A percentile compares a stretch with the other conserved stretches of the same genome.
These are phyloP conservation scores for Dendropsophus ebraccatus DNA, from an alignment of 2,113 vertebrate genomes.

Conservation along the genomic window DNA sequence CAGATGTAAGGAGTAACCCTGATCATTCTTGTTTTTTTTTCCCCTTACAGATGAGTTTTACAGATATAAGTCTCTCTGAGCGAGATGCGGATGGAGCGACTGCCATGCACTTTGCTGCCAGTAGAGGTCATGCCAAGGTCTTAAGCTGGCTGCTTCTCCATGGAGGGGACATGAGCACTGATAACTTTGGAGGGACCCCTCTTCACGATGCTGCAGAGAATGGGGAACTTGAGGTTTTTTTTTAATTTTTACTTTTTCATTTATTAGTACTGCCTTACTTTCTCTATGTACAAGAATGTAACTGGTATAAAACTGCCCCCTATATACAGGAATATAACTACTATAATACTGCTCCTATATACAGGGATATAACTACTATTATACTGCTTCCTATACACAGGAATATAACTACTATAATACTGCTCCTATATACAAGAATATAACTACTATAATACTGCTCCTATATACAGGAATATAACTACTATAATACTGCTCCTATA, in stretches of 20 bases:
- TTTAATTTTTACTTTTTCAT: not conserved
- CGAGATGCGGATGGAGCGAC: constrained; percentile 88
- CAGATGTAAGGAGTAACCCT: too few species aligned
- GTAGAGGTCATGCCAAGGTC: constrained; percentile 92
- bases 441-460: not conserved
- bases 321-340: not conserved
- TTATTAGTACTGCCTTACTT: too few species aligned
- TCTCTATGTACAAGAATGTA: not conserved
- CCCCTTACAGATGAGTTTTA: constrained; percentile 83
- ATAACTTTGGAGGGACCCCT: constrained; percentile 89
- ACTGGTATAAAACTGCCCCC: not conserved
- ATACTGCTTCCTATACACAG: not conserved
- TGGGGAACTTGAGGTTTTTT: constrained; percentile 89
- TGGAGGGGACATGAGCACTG: constrained; percentile 87
- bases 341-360: not conserved
- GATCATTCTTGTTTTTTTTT: not conserved
- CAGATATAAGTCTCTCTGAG: constrained; percentile 84
- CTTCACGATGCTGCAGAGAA: constrained; percentile 94
- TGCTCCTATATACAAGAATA: not conserved
- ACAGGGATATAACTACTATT: not conserved
- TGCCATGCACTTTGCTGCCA: constrained; percentile 94
- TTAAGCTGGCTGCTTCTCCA: constrained; percentile 97
- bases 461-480: not conserved
- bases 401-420: not conserved
- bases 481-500: not conserved